Base-by-base conservation (phyloP, 2,797 vertebrate species). In the Rhabdomys pumilio region DNA sequence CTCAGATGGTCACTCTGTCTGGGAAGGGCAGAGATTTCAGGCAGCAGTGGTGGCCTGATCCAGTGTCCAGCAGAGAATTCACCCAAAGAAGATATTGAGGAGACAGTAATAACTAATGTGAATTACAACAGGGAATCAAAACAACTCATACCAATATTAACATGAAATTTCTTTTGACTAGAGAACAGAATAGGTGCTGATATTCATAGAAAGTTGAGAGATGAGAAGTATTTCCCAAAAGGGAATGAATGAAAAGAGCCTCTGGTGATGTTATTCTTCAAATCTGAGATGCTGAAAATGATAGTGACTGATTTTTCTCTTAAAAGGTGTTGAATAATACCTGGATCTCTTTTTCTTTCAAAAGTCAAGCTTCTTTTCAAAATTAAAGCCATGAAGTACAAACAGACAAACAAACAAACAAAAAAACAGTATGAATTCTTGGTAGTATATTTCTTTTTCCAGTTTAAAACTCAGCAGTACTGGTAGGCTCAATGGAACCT, bases 141-240 rank as follows among this genome's bases (percentile, higher is more conserved):
- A 11, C 20, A 80, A 94, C 1, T 19, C 26, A 44, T 34, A 4
- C 53, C 47, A 81, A 7, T 93, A 76, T 34, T 34, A 80, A 80
- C 41, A 55, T 94, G 24, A 63, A 83, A 87, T 94, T 65, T 44
- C 24, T 19, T 82, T 53, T 65, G 15, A 81, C 77, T 92, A 93
- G 57, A 94, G 10, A 59, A 91, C 20, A 31, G 17, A 63, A 47
- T 29, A 67, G 41, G 38, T 91, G 4, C 31, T 75, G 14, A 59
- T 86, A 75, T 67, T 84, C 44, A 83, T 53, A 61, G 5, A 3
- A 92, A 67, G 73, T 20, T 89, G 12, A 34, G 22, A 29, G 14
- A 80, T 57, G 34, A 81, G 55, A 86, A 75, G 76, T 88, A 47
- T 44, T 89, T 93, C 38, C n/a, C 80, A 65, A 65, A 93, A 97